A percentile compares a stretch with the other conserved stretches of the same genome.
phyloP scores from a whole-genome alignment of 2,797 vertebrate genomes.

The Carcharodon carcharias region DNA sequence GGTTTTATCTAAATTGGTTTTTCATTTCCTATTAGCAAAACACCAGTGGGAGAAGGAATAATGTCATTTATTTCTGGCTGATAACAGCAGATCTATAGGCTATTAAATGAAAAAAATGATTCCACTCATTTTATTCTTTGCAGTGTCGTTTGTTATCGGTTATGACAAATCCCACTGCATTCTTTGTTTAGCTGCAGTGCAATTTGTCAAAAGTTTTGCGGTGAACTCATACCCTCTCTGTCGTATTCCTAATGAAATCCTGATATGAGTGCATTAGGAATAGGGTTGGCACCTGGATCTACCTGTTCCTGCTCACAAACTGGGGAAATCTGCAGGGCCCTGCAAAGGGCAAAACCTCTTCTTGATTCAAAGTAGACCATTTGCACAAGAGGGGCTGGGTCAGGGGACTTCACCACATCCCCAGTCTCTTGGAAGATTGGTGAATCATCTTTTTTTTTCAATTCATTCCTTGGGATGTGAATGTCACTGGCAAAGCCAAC shows the following conservation, averaged over 20 bases:
- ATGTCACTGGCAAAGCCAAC: no score
- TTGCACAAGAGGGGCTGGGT: no score
- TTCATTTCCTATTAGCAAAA: not conserved
- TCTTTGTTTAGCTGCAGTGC: not conserved
- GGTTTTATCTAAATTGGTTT: not conserved
- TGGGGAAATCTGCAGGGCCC: not conserved
- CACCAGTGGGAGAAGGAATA: not conserved
- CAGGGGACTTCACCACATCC: not conserved
- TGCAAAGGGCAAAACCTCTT: not conserved
- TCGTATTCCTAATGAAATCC: not conserved
- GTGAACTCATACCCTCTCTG: not conserved
- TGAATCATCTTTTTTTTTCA: not conserved
- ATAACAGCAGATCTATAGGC: conserved; percentile 12
- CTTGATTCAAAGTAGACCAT: no score
- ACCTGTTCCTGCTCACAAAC: not conserved
- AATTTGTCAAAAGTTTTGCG: not conserved
- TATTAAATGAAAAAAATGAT: not conserved
- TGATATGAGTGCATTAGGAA: not conserved
- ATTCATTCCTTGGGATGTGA: no score
- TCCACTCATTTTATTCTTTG: not conserved
- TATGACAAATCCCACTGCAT: not conserved
- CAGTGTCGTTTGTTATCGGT: not conserved
- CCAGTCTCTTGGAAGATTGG: not conserved
- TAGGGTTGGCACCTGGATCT: not conserved
- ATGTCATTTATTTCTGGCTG: not conserved